phyloP scores from a whole-genome alignment of 1,140 invertebrate species.

The Drosophila jambulina region DNA sequence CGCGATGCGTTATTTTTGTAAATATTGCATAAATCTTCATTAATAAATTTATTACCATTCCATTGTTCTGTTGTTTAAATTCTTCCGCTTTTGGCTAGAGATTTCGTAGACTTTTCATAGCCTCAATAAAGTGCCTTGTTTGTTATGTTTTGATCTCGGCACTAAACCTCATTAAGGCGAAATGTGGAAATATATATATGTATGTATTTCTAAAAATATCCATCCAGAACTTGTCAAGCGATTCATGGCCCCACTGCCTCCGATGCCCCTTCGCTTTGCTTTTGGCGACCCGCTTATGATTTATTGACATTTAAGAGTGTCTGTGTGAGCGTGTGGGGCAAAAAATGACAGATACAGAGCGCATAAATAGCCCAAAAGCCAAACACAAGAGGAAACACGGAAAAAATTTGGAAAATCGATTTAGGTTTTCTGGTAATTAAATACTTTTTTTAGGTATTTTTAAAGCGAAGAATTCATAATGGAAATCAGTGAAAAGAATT shows the following conservation, averaged over 20 bases:
- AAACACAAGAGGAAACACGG: constrained; percentile 18
- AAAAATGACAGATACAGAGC: constrained; percentile 51
- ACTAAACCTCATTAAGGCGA: constrained; percentile 67
- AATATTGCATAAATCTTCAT: constrained; percentile 55
- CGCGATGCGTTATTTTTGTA: constrained; percentile 31
- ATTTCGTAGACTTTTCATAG: constrained; percentile 22
- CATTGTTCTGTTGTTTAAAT: constrained; percentile 1
- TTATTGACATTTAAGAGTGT: constrained; percentile 75
- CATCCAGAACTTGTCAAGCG: constrained; percentile 43
- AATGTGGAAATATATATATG: constrained; percentile 25
- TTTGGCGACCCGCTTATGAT: constrained; percentile 58
- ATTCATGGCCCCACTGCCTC: constrained; percentile 14
- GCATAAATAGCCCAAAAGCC: constrained; percentile 44
- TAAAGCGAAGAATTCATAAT: neutral
- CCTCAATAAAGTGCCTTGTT: constrained; percentile 55
- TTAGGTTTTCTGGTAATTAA: constrained; percentile 9
- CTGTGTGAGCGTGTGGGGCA: constrained; percentile 50
- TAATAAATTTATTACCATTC: constrained; percentile 30
- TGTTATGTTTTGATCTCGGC: constrained; percentile 65
- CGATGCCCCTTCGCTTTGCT: neutral
- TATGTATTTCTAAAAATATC: constrained; percentile 55
- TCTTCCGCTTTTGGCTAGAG: constrained; percentile 19
- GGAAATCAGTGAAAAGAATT: neutral
- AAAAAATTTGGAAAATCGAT: constrained; percentile 15
- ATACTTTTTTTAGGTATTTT: neutral